Evolutionary conservation across 1,140 invertebrate genomes (phyloP), one percentile per base, ranked within the genome.

Genomic region (Bombus soroeensis): DNA sequence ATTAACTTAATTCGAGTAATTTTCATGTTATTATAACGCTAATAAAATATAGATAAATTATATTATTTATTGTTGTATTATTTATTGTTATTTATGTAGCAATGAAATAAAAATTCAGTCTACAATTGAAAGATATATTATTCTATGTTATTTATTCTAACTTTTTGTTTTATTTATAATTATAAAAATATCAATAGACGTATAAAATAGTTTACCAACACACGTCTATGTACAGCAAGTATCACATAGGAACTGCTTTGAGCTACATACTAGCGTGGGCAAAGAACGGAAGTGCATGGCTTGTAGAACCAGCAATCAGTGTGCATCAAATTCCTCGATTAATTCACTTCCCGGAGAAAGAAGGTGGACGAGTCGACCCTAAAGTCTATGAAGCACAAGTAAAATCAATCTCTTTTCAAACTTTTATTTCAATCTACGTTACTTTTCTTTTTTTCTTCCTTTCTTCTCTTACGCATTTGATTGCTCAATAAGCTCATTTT

Each of bases 211-310:
- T 53, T 53, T 5, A n/a, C 28, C 4, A 66, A 18, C 2, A 25
- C 15, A 0, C 3, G 13, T 41, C 1, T 18, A 4, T 43, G 4
- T 96, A 39, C 93, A 96, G 96, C 86, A 93, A 96, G 15, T 95
- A 96, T 79, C 96, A 96, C 91, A 96, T 97, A 3, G 96, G 96
- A 0, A 95, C 95, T 87, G 95, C 96, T 22, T 90, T 97, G 83
- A 94, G 96, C 64, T 96, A 97, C 68, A 92, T 97, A 22, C 91
- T 97, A 43, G 95, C 95, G 64, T 96, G 96, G 90, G 97, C 96
- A 15, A 93, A 96, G 78, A 97, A 95, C 88, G 97, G 97, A n/a
- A 96, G 96, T 1, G 95, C 96, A 25, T 97, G 97, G 97, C 89
- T 97, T 1, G 95, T 97, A 13, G 96, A 97, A 87, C 90, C 92